phyloP scores from a whole-genome alignment of 2,113 vertebrate species.

The Oenanthe melanoleuca region DNA sequence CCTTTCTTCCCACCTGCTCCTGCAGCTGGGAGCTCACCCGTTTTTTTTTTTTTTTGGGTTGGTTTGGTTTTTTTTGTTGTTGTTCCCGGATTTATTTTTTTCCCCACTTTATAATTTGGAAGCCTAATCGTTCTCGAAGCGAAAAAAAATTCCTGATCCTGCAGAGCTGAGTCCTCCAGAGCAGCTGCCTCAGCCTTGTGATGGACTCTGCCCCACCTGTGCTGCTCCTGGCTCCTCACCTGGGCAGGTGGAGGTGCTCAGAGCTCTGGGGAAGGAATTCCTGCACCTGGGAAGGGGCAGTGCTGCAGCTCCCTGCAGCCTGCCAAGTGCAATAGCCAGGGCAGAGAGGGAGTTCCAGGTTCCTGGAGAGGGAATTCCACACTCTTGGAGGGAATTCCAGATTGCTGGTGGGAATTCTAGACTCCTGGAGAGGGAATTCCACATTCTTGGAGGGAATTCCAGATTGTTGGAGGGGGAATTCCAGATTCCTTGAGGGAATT shows the following conservation, averaged over 20 bases:
- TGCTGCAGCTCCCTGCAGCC: background rate
- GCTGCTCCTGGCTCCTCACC: background rate
- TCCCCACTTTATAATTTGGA: background rate
- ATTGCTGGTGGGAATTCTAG: too few relatives aligned
- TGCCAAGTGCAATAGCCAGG: slow-evolving; percentile 48
- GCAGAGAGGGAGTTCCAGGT: background rate
- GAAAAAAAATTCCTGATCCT: background rate
- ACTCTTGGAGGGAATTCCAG: too few relatives aligned
- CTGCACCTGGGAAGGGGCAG: background rate
- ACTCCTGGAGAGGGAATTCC: too few relatives aligned
- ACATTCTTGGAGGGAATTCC: too few relatives aligned
- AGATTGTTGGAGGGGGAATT: too few relatives aligned
- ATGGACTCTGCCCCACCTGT: background rate
- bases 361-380: too few relatives aligned
- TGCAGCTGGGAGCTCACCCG: background rate
- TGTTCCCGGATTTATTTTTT: background rate
- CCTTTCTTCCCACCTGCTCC: background rate
- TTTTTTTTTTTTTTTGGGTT: background rate
- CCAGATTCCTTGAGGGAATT: too few relatives aligned
- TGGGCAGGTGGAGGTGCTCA: background rate
- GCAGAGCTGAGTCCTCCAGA: background rate
- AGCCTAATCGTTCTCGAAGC: background rate
- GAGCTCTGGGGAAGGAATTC: background rate
- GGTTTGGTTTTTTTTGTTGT: too few relatives aligned
- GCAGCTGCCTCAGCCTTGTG: background rate